phyloP scores from a whole-genome alignment of 2,797 vertebrate genomes.

The Syngnathus rostellatus region DNA sequence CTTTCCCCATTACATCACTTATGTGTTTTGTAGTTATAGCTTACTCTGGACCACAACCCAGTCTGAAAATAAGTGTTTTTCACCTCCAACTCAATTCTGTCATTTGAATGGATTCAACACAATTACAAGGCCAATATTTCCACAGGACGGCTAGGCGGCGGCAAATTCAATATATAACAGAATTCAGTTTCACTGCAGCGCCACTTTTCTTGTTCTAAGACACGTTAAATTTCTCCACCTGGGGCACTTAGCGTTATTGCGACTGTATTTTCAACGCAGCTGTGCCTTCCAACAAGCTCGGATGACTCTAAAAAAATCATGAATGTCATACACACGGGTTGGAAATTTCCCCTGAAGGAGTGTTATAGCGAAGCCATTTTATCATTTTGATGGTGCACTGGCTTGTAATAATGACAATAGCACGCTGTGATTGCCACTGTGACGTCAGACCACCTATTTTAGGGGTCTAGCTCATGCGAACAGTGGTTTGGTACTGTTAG shows the following conservation, averaged over 20 bases:
- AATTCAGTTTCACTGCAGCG: conserved; percentile 14
- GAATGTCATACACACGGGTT: neutral
- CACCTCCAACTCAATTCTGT: conserved; percentile 10
- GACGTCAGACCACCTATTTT: neutral
- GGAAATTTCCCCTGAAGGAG: neutral
- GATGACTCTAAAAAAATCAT: conserved; percentile 4
- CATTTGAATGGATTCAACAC: conserved; percentile 12
- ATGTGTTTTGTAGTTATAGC: conserved; percentile 13
- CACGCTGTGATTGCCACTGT: neutral
- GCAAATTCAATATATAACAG: conserved; percentile 13
- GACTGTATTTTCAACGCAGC: conserved; percentile 7
- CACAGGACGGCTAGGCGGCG: conserved; percentile 14
- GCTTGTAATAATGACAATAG: conserved; percentile 1
- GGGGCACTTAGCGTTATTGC: neutral
- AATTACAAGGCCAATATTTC: conserved; percentile 22
- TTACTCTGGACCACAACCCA: conserved; percentile 2
- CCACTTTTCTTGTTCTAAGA: conserved; percentile 9
- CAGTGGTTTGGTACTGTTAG: too few relatives aligned
- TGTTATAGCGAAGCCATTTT: neutral
- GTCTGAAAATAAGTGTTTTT: conserved; percentile 18
- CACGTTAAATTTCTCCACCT: neutral
- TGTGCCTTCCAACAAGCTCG: neutral
- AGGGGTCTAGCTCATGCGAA: too few relatives aligned
- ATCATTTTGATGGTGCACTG: conserved; percentile 2
- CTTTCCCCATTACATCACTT: conserved; percentile 17